Base-by-base conservation (phyloP, 1,140 invertebrate species). In the Drosophila pseudoobscura region DNA sequence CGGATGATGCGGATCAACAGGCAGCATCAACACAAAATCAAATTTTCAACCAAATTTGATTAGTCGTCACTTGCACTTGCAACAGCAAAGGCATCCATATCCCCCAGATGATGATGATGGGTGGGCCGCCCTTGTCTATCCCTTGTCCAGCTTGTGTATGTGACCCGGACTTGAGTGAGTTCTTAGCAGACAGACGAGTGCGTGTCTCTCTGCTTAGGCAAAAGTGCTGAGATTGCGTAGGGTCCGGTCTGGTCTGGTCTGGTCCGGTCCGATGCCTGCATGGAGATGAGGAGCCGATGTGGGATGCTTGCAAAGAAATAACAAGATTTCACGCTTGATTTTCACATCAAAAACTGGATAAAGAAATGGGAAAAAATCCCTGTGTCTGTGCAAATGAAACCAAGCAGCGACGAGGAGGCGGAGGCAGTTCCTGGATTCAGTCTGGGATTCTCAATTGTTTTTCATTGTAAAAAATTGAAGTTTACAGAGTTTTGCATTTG, bases 251-350 rank as follows among this genome's bases (percentile, higher is more conserved):
- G 50, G 54, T 69, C 65, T 46, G 43, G 53, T 31, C 65, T 46
- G 50, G 53, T 31, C 65, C 59, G 50, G 54, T 52, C 22, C 46
- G 56, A 52, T 66, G 58, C 24, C 41, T 58, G 53, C 58, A 62
- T 61, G 35, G 56, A 53, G 51, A 17, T 35, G 43, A 52, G 43
- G 43, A 52, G 35, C 58, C 9, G 17, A 39, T 46, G 70, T 53
- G 60, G 63, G 31, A 39, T 50, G 61, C 59, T 60, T 66, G 58
- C 68, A 62, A 70, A 64, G 74, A 83, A 74, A 82, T 83, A 83
- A 80, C 77, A 80, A 78, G 75, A 82, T 78, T 83, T 82, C 57
- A 82, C 63, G 79, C 79, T 78, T 83, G 79, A 75, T 82, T 82
- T 78, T 78, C 79, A 59, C 69, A 83, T 78, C 79, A 83, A 83